These are phyloP conservation scores for Hippocampus barbouri DNA, from an alignment of 2,113 vertebrate genomes.

Conservation along the genomic window DNA sequence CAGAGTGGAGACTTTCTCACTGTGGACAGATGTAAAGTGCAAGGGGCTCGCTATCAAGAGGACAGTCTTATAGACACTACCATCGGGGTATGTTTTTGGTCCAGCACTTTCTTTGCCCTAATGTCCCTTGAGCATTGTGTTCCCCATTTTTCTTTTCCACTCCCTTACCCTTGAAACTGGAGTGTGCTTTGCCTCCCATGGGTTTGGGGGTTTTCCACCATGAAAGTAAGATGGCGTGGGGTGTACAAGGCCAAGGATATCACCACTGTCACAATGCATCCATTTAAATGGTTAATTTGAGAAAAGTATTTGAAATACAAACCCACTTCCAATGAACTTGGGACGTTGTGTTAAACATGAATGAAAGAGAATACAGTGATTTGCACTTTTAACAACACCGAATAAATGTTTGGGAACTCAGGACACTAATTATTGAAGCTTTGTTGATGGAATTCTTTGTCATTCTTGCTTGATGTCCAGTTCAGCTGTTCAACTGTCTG, in stretches of 20 bases:
- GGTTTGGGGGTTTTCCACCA: conserved; percentile 38
- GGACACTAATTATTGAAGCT: too few species aligned
- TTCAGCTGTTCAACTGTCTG: too few species aligned
- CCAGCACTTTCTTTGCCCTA: conserved; percentile 7
- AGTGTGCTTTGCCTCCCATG: conserved; percentile 27
- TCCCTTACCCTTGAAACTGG: conserved; percentile 13
- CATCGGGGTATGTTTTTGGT: conserved; percentile 56
- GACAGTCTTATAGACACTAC: conserved; percentile 59
- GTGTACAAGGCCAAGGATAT: conserved; percentile 8
- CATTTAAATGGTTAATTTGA: neutral
- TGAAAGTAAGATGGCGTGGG: conserved; percentile 16
- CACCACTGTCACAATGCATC: neutral
- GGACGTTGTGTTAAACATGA: too few species aligned
- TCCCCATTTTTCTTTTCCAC: conserved; percentile 20
- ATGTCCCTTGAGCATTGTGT: conserved; percentile 19
- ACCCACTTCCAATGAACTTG: neutral
- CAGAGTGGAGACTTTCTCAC: conserved; percentile 67
- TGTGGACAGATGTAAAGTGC: conserved; percentile 67
- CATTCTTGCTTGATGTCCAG: too few species aligned
- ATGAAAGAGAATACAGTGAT: too few species aligned
- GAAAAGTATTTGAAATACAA: neutral
- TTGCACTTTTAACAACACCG: too few species aligned
- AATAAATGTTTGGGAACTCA: too few species aligned
- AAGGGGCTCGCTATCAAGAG: conserved; percentile 59
- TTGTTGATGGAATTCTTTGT: too few species aligned